Percentiles rank a stretch among this genome's conserved stretches.
phyloP scores from a whole-genome alignment of 37 sponge, comb jelly and placozoan genomes.

The Tethya wilhelma region DNA sequence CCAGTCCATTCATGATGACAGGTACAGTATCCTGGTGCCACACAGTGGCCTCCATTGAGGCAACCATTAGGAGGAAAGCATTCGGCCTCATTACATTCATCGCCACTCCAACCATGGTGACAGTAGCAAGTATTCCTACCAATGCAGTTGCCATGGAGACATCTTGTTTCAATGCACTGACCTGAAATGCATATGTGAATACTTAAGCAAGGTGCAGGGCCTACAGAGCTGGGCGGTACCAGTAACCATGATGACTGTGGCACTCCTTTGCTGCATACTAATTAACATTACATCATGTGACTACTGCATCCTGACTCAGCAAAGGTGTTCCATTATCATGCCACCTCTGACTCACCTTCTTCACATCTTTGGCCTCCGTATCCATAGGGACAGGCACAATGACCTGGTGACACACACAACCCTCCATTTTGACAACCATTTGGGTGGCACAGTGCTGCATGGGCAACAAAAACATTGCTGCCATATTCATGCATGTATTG shows the following conservation, averaged over 20 bases:
- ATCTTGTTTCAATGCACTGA: not conserved
- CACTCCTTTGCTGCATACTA: too few relatives aligned
- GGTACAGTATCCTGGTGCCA: conserved; percentile 9
- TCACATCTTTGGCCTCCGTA: conserved; percentile 14
- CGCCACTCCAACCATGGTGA: conserved; percentile 4
- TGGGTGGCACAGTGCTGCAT: conserved; percentile 9
- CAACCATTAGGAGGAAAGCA: conserved; percentile 16
- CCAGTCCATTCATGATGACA: not conserved
- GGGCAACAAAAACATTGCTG: too few relatives aligned
- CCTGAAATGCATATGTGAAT: too few relatives aligned
- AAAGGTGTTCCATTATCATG: too few relatives aligned
- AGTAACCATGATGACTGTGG: too few relatives aligned
- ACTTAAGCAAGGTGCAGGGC: not conserved
- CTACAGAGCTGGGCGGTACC: too few relatives aligned
- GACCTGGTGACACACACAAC: not conserved
- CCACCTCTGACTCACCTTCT: too few relatives aligned
- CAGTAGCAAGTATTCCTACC: not conserved
- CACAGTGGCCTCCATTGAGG: conserved; percentile 17
- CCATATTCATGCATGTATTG: too few relatives aligned
- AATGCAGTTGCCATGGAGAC: conserved; percentile 9
- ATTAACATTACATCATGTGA: not conserved
- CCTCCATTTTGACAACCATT: conserved; percentile 29
- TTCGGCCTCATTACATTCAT: not conserved
- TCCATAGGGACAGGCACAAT: not conserved
- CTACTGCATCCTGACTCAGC: too few relatives aligned